A percentile compares a stretch with the other conserved stretches of the same genome.
phyloP scores from a whole-genome alignment of 2,797 vertebrate species.

The Steatocranus sp. region DNA sequence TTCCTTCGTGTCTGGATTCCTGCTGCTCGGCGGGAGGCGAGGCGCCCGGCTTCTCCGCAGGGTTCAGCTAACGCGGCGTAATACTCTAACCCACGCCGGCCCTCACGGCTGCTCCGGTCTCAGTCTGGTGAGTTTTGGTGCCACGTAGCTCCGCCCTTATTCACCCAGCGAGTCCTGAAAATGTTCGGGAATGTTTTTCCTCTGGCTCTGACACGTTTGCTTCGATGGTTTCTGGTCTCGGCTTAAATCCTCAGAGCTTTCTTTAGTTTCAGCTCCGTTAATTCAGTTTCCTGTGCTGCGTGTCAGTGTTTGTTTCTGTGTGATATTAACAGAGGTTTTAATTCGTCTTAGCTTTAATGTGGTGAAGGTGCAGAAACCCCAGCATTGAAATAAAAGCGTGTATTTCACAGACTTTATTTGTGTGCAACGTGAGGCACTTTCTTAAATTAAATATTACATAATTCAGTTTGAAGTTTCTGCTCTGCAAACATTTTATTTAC shows the following conservation, averaged over 20 bases:
- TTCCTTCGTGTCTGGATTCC: conserved; percentile 38
- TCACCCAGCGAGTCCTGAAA: background rate
- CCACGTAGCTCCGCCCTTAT: background rate
- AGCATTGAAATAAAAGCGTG: background rate
- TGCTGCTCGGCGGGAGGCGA: background rate
- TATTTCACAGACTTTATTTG: background rate
- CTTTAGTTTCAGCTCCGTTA: background rate
- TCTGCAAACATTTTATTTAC: background rate
- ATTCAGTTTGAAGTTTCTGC: background rate
- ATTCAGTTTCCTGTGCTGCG: background rate
- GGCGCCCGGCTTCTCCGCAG: background rate
- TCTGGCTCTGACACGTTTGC: background rate
- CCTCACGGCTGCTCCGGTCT: background rate
- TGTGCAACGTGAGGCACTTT: background rate
- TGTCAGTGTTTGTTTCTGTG: background rate
- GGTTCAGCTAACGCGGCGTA: background rate
- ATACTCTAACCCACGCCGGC: background rate
- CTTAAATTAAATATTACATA: background rate
- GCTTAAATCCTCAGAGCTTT: background rate
- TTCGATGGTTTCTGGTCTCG: background rate
- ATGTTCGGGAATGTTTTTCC: background rate
- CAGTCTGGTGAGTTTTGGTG: background rate
- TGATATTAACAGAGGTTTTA: background rate
- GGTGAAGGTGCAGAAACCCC: background rate
- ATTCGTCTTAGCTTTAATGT: fast-evolving